Percentiles rank a stretch among this genome's conserved stretches.
These are phyloP conservation scores for Uloborus plumipes DNA, from an alignment of 2,888 invertebrate genomes.

Conservation along the genomic window DNA sequence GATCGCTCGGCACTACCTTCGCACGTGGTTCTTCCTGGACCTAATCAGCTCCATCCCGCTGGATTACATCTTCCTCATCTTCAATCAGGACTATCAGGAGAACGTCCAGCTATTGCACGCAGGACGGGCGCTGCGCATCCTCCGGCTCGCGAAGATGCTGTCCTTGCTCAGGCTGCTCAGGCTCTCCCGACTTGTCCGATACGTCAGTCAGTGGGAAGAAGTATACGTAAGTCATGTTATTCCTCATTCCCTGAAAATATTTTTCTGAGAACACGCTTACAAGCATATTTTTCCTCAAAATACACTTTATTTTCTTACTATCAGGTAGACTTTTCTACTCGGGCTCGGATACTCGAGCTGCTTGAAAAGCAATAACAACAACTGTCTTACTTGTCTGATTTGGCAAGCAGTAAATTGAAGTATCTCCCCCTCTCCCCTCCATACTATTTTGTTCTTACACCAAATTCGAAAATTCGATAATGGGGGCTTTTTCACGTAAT, in stretches of 20 bases:
- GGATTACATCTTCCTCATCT: slow-evolving; percentile 99
- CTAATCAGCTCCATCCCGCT: slow-evolving; percentile 99
- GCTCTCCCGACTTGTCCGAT: slow-evolving; percentile 95
- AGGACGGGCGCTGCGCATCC: slow-evolving; percentile 95
- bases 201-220: slow-evolving; percentile 99
- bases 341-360: too few relatives aligned
- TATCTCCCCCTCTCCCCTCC: too few relatives aligned
- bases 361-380: too few relatives aligned
- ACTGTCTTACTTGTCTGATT: too few relatives aligned
- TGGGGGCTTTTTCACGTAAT: too few relatives aligned
- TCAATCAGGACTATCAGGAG: slow-evolving; percentile 98
- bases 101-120: slow-evolving; percentile 97
- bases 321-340: too few relatives aligned
- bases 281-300: too few relatives aligned
- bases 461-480: too few relatives aligned
- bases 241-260: neutral
- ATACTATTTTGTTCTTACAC: too few relatives aligned
- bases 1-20: slow-evolving; percentile 98
- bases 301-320: too few relatives aligned
- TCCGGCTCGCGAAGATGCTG: slow-evolving; percentile 95
- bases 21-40: slow-evolving; percentile 99
- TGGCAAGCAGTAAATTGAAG: too few relatives aligned
- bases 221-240: slow-evolving; percentile 88
- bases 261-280: too few relatives aligned
- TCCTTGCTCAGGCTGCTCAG: slow-evolving; percentile 94